Conservation (phyloP, 2,888 invertebrate species). For the Latrodectus elegans region DNA sequence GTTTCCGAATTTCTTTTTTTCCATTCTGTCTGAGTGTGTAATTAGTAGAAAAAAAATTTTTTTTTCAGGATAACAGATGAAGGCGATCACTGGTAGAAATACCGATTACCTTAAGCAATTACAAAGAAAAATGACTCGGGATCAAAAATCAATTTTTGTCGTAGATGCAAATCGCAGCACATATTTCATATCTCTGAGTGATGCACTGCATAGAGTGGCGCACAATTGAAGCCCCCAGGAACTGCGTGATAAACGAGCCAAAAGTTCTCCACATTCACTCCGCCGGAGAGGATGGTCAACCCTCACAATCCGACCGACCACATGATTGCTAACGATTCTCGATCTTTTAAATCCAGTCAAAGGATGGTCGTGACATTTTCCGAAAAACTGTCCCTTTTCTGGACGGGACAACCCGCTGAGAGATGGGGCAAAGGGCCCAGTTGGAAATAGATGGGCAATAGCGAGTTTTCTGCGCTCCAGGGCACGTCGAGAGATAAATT, state of each 20-base stretch:
- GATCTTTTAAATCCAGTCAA: not conserved
- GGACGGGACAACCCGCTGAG: not conserved
- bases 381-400: not conserved
- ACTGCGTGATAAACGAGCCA: not conserved
- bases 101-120: too few relatives aligned
- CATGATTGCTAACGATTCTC: conserved; percentile 3
- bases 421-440: not conserved
- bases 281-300: not conserved
- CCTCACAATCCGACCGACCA: not conserved
- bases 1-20: too few relatives aligned
- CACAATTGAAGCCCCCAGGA: not conserved
- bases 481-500: conserved; percentile 34
- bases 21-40: too few relatives aligned
- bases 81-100: too few relatives aligned
- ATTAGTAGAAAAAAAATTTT: too few relatives aligned
- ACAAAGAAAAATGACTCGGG: too few relatives aligned
- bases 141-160: too few relatives aligned
- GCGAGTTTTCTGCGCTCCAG: conserved; percentile 1
- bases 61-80: too few relatives aligned
- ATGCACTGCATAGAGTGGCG: too few relatives aligned
- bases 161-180: too few relatives aligned
- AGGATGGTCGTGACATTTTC: not conserved
- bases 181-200: too few relatives aligned
- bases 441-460: not conserved
- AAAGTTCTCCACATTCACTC: not conserved